phyloP scores from a whole-genome alignment of 2,888 invertebrate genomes.

The Cheilosia soror region DNA sequence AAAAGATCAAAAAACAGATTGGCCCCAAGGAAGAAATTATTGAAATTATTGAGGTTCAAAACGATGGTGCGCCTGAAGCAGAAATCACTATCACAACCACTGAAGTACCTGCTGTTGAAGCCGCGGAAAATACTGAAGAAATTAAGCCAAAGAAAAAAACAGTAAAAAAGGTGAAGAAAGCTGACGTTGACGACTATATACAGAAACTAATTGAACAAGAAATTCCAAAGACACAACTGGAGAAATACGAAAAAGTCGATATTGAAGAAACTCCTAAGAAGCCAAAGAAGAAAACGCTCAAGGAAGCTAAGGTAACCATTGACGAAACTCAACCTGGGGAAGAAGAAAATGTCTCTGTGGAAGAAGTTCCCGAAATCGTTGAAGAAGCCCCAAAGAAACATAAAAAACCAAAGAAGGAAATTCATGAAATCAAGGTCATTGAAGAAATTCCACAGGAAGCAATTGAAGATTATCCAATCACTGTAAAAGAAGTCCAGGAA shows the following conservation, averaged over 20 bases:
- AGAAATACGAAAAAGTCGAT: conserved; percentile 83
- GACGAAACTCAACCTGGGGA: conserved; percentile 72
- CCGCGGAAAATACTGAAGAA: conserved; percentile 50
- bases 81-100: conserved; percentile 82
- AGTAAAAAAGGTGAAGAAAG: conserved; percentile 81
- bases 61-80: conserved; percentile 83
- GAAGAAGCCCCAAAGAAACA: conserved; percentile 70
- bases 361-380: conserved; percentile 62
- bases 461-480: conserved; percentile 76
- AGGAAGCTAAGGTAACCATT: conserved; percentile 72
- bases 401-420: conserved; percentile 63
- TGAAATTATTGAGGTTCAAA: conserved; percentile 82
- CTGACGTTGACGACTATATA: conserved; percentile 82
- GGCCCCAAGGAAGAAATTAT: conserved; percentile 84
- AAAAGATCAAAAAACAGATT: conserved; percentile 82
- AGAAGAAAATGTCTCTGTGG: conserved; percentile 73
- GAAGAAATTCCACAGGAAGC: conserved; percentile 76
- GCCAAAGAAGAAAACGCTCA: conserved; percentile 76
- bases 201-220: conserved; percentile 82
- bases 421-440: conserved; percentile 65
- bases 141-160: conserved; percentile 78
- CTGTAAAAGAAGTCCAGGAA: conserved; percentile 78
- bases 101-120: conserved; percentile 75
- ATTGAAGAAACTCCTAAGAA: conserved; percentile 82
- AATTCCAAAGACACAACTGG: conserved; percentile 83